These are phyloP conservation scores for Apodemia duryi DNA, from an alignment of 2,888 invertebrate species.

Conservation along the genomic window DNA sequence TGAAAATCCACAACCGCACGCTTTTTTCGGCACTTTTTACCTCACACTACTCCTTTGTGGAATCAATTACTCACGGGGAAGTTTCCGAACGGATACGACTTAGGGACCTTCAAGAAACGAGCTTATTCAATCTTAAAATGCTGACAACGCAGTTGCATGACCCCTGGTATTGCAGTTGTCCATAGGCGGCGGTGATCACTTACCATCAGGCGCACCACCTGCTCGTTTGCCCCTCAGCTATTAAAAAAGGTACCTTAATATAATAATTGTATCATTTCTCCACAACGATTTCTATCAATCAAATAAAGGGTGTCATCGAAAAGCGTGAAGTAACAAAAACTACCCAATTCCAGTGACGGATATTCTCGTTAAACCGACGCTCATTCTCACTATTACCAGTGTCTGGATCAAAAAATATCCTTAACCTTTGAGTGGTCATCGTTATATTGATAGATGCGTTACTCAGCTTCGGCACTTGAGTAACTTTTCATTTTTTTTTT, in stretches of 20 bases:
- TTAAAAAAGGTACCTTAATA: background rate
- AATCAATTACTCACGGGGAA: too few relatives aligned
- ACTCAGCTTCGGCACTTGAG: conserved; percentile 39
- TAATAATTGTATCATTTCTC: background rate
- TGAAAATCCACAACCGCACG: too few relatives aligned
- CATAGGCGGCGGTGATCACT: too few relatives aligned
- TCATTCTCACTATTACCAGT: conserved; percentile 20
- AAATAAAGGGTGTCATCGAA: conserved; percentile 8
- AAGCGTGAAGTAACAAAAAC: conserved; percentile 11
- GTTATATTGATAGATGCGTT: conserved; percentile 52
- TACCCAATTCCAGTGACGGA: conserved; percentile 32
- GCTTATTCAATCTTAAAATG: too few relatives aligned
- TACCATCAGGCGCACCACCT: too few relatives aligned
- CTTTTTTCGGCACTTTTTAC: too few relatives aligned
- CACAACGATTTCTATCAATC: conserved; percentile 2
- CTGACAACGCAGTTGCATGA: too few relatives aligned
- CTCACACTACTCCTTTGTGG: too few relatives aligned
- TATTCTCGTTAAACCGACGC: conserved; percentile 39
- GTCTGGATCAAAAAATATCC: conserved; percentile 38
- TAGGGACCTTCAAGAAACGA: too few relatives aligned
- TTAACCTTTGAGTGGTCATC: conserved; percentile 49
- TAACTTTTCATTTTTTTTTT: conserved; percentile 54
- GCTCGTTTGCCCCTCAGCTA: too few relatives aligned
- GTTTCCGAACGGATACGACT: too few relatives aligned
- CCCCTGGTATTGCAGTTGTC: too few relatives aligned